Base-by-base conservation (phyloP, 2,797 vertebrate species). In the Sparidentex hasta region DNA sequence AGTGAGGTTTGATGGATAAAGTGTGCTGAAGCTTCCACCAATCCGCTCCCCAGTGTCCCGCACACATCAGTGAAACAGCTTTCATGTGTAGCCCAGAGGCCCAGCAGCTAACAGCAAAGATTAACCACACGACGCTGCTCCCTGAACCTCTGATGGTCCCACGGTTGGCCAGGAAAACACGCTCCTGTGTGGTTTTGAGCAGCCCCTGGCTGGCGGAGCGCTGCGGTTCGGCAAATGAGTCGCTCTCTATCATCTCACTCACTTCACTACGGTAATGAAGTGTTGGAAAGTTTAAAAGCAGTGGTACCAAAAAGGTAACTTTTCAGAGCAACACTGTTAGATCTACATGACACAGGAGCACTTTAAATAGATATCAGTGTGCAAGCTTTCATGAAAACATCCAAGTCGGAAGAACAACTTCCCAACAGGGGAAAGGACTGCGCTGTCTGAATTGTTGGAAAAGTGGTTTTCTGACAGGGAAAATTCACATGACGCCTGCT, bases 1-100 rank as follows among this genome's bases (percentile, higher is more conserved):
- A 82, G 78, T 80, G 69, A 88, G 68, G 70, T 76, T 72, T 90
- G 87, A 91, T 88, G 78, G 85, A 86, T 87, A 82, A 80, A 89
- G 86, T 90, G 83, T 57, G 70, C 65, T 17, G 54, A 59, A 74
- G 76, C 70, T 70, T 77, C 50, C n/a, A 84, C 66, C 77, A 52
- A 57, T 77, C 52, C 61, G 41, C 25, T 69, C 75, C 25, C 51
- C 43, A 38, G 65, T 54, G 71, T 71, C 64, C 63, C 58, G 54
- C 74, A 70, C 78, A 85, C 78, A 81, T 83, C 66, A 78, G 55
- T 65, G 56, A 71, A 82, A 79, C 51, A 56, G 65, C 86, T 89
- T 90, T 90, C 77, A 87, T 72, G 71, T 75, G 73, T 61, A 67
- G 56, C 48, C 71, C 50, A 54, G 71, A 77, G 86, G 76, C 84